phyloP scores from a whole-genome alignment of 2,888 invertebrate genomes.

The Acanthosoma haemorrhoidale region DNA sequence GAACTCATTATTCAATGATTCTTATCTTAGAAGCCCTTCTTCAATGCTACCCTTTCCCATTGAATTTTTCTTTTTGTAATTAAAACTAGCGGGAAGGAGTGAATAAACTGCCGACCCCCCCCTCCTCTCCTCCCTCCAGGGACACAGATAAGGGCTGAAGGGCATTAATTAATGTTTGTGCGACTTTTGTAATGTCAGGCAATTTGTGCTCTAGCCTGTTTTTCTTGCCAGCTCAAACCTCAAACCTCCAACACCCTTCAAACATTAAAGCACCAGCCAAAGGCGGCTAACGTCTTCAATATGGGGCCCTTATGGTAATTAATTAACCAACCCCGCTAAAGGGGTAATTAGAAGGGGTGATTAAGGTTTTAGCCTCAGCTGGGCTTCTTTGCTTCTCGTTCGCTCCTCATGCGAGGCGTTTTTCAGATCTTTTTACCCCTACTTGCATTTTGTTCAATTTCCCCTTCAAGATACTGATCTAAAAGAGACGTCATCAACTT shows the following conservation, averaged over 20 bases:
- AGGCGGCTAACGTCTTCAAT: slow-evolving; percentile 3
- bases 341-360: background rate
- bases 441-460: background rate
- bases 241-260: background rate
- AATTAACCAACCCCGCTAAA: background rate
- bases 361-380: background rate
- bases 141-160: background rate
- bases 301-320: background rate
- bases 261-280: background rate
- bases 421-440: background rate
- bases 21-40: slow-evolving; percentile 2
- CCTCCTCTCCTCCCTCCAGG: too few species aligned
- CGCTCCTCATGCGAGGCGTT: background rate
- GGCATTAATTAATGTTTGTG: slow-evolving; percentile 7
- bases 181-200: background rate
- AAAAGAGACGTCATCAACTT: background rate
- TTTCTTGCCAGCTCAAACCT: background rate
- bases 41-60: slow-evolving; percentile 4
- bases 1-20: slow-evolving; percentile 1
- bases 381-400: background rate
- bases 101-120: slow-evolving; percentile 4
- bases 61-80: slow-evolving; percentile 9
- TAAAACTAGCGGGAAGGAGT: slow-evolving; percentile 7
- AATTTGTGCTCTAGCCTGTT: background rate
- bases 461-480: background rate